Conservation (phyloP, 1,140 invertebrate genomes). For the Drosophila repleta region DNA sequence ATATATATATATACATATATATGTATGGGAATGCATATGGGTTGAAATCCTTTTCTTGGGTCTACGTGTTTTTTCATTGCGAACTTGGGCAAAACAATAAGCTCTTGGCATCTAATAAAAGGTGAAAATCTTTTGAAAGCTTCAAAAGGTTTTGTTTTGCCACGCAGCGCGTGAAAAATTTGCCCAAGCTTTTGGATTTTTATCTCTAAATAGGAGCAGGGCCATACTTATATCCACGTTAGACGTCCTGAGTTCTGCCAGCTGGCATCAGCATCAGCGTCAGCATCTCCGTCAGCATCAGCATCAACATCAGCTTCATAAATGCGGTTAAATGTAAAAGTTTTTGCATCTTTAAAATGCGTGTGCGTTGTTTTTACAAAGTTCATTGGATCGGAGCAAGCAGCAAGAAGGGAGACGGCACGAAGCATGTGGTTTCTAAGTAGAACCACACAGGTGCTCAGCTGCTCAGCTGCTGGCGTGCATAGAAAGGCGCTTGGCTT, state of each 20-base stretch:
- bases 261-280: conserved; percentile 35
- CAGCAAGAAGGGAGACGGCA: neutral
- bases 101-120: conserved; percentile 80
- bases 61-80: conserved; percentile 43
- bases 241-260: conserved; percentile 34
- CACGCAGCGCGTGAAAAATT: conserved; percentile 32
- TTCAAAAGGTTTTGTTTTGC: conserved; percentile 59
- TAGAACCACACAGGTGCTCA: conserved; percentile 26
- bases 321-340: conserved; percentile 81
- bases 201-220: neutral
- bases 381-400: conserved; percentile 42
- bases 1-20: neutral
- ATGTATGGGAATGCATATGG: conserved; percentile 39
- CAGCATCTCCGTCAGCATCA: neutral
- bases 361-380: conserved; percentile 64
- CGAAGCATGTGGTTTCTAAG: conserved; percentile 9
- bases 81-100: conserved; percentile 77
- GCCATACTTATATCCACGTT: conserved; percentile 4
- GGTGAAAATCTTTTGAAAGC: conserved; percentile 79
- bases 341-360: conserved; percentile 67
- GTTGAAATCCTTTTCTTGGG: conserved; percentile 63
- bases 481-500: conserved; percentile 23
- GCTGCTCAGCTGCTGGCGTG: conserved; percentile 31
- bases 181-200: conserved; percentile 32
- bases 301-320: conserved; percentile 42